Evolutionary conservation across 2,113 vertebrate species (phyloP).

Genomic region (Pseudorhombus dupliciocellatus): DNA sequence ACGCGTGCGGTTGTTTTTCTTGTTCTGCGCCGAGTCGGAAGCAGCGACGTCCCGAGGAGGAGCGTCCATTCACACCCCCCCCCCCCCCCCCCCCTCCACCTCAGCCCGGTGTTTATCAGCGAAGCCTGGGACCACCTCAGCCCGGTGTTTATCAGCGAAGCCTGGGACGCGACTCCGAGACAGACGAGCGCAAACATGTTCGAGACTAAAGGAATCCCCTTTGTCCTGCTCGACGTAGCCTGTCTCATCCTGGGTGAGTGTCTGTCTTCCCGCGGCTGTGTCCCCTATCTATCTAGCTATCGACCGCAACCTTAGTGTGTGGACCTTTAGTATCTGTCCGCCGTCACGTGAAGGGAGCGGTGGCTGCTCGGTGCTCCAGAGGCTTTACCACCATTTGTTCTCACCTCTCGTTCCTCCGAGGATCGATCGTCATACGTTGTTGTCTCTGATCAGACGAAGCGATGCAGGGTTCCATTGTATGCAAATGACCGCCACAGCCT

Average conservation of each 20-base stretch:
- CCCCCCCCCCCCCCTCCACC: neutral
- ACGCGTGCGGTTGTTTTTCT: neutral
- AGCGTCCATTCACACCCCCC: slow-evolving; percentile 16
- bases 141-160: slow-evolving; percentile 38
- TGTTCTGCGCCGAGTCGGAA: neutral
- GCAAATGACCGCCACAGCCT: neutral
- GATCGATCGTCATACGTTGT: neutral
- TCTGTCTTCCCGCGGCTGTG: neutral
- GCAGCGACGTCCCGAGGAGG: slow-evolving; percentile 49
- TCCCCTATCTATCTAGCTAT: too few relatives aligned
- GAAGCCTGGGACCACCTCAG: slow-evolving; percentile 15
- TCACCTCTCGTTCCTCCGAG: neutral
- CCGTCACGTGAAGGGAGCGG: slow-evolving; percentile 53
- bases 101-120: slow-evolving; percentile 31
- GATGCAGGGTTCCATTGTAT: neutral
- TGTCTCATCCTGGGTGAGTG: slow-evolving; percentile 91
- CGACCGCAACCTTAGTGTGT: slow-evolving; percentile 36
- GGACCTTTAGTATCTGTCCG: slow-evolving; percentile 15
- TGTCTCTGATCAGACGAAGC: neutral
- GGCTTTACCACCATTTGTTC: neutral
- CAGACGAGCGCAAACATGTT: slow-evolving; percentile 84
- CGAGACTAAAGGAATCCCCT: slow-evolving; percentile 88
- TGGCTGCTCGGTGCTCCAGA: neutral
- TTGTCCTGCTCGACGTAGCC: slow-evolving; percentile 87
- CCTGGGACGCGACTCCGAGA: slow-evolving; percentile 16